A percentile compares a stretch with the other conserved stretches of the same genome.
phyloP scores from a whole-genome alignment of 2,113 vertebrate species.

The Archilochus colubris region DNA sequence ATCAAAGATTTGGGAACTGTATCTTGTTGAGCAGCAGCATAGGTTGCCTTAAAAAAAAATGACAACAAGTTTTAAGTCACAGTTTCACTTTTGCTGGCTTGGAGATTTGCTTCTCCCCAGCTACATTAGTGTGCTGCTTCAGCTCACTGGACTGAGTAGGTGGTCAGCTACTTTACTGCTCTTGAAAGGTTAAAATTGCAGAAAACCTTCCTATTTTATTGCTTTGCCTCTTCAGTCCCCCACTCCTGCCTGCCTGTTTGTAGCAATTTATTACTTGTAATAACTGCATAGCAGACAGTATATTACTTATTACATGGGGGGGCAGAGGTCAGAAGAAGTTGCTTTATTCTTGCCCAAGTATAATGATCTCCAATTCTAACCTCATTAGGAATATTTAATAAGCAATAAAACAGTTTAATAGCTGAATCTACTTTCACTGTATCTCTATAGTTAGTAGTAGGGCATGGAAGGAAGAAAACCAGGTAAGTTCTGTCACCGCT shows the following conservation, averaged over 20 bases:
- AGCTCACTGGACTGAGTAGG: not conserved
- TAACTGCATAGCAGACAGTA: not conserved
- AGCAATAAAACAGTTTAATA: constrained; percentile 12
- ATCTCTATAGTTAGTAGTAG: not conserved
- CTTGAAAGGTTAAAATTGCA: not conserved
- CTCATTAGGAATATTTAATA: not conserved
- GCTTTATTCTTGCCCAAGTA: not conserved
- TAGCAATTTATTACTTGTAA: not conserved
- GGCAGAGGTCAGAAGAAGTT: not conserved
- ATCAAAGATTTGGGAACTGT: not conserved
- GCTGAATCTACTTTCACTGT: not conserved
- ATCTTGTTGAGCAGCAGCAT: not conserved
- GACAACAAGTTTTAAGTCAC: not conserved
- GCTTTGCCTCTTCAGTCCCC: not conserved
- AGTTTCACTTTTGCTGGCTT: not conserved
- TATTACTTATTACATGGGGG: not conserved
- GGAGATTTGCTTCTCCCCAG: not conserved
- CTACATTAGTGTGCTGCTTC: not conserved
- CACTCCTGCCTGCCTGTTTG: not conserved
- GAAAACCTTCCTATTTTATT: not conserved
- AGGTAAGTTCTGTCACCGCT: not conserved
- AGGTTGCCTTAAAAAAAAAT: not conserved
- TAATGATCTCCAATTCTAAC: not conserved
- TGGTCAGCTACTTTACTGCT: not conserved
- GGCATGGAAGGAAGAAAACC: not conserved